A percentile compares a stretch with the other conserved stretches of the same genome.
phyloP scores from a whole-genome alignment of 1,140 invertebrate species.

The Listronotus bonariensis region DNA sequence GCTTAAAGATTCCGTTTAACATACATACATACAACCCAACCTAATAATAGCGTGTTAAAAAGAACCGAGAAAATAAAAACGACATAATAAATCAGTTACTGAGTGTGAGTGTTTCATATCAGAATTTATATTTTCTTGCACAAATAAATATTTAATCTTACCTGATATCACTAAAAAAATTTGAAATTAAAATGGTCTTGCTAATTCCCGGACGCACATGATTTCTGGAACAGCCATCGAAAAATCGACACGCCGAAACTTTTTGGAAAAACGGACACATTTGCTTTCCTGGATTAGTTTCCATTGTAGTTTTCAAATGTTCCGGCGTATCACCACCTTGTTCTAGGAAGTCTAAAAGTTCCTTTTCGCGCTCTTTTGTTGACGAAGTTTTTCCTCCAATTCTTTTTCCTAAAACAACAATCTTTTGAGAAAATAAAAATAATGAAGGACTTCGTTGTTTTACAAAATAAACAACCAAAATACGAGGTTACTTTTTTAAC shows the following conservation, averaged over 20 bases:
- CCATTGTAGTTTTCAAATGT: conserved; percentile 64
- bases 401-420: conserved; percentile 50
- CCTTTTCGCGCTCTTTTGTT: conserved; percentile 56
- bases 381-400: conserved; percentile 53
- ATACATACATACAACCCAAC: too few species aligned
- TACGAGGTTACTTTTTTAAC: too few species aligned
- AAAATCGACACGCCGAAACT: conserved; percentile 87
- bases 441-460: too few species aligned
- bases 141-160: too few species aligned
- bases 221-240: conserved; percentile 78
- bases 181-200: conserved; percentile 74
- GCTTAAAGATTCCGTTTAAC: too few species aligned
- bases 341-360: conserved; percentile 70
- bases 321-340: conserved; percentile 65
- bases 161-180: conserved; percentile 68
- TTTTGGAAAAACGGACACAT: conserved; percentile 85
- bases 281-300: conserved; percentile 71
- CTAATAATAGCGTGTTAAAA: too few species aligned
- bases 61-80: too few species aligned
- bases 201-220: conserved; percentile 74
- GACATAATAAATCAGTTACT: too few species aligned
- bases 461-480: too few species aligned
- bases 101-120: too few species aligned
- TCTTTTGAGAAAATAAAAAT: too few species aligned
- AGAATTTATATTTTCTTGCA: too few species aligned